Percentiles rank a stretch among this genome's conserved stretches.
These are phyloP conservation scores for Typhlichthys subterraneus DNA, from an alignment of 2,797 vertebrate genomes.

Conservation along the genomic window DNA sequence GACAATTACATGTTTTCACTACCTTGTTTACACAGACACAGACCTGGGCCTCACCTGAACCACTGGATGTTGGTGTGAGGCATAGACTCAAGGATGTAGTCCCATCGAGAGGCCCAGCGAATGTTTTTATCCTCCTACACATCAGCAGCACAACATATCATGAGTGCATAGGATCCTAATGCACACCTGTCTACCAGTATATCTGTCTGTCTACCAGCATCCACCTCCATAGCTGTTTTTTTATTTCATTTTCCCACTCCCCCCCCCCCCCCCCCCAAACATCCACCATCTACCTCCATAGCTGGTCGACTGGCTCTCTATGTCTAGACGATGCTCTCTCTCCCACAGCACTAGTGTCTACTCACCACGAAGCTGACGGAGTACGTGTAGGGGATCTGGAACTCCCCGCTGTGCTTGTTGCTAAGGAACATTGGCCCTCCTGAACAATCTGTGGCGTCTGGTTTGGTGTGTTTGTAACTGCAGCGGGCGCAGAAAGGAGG, in stretches of 20 bases:
- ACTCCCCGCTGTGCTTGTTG: slow-evolving; percentile 78
- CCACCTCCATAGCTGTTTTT: too few relatives aligned
- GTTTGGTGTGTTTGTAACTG: slow-evolving; percentile 85
- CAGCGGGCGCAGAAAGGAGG: slow-evolving; percentile 18
- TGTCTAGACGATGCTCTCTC: too few relatives aligned
- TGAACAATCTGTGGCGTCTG: slow-evolving; percentile 83
- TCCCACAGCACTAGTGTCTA: neutral
- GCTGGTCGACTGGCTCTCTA: too few relatives aligned
- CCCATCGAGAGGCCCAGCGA: slow-evolving; percentile 94
- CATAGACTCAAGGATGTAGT: slow-evolving; percentile 96
- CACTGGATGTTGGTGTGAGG: slow-evolving; percentile 95
- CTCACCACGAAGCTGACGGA: slow-evolving; percentile 80
- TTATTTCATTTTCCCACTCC: too few relatives aligned
- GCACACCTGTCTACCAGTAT: too few relatives aligned
- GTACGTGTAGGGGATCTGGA: slow-evolving; percentile 88
- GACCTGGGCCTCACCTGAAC: slow-evolving; percentile 84
- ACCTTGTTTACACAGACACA: too few relatives aligned
- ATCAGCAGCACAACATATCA: neutral
- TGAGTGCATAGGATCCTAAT: neutral
- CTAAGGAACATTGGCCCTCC: slow-evolving; percentile 88
- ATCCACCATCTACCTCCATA: too few relatives aligned
- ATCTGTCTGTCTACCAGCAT: too few relatives aligned
- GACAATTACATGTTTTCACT: too few relatives aligned
- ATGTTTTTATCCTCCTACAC: slow-evolving; percentile 84
- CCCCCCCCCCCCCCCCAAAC: too few relatives aligned